Evolutionary conservation across 2,888 invertebrate species (phyloP).

Genomic region (Hyposoter dolosus): DNA sequence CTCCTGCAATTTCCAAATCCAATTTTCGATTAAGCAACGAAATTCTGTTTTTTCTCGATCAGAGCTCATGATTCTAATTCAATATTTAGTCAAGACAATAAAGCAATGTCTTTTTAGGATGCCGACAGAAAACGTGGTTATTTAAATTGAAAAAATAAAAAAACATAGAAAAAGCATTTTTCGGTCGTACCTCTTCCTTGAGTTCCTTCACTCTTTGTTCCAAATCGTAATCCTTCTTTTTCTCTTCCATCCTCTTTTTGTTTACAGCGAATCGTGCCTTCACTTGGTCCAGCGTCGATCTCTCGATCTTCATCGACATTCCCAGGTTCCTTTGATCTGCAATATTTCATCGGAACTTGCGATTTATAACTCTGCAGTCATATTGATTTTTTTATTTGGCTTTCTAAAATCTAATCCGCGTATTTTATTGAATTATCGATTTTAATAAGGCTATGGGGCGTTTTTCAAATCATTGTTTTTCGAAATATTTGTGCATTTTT

Average conservation of each 20-base stretch:
- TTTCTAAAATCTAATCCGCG: neutral
- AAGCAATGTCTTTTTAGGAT: no score
- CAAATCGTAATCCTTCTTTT: conserved; percentile 97
- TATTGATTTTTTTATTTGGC: neutral
- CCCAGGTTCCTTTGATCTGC: conserved; percentile 97
- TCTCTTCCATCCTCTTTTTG: conserved; percentile 97
- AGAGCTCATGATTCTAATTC: no score
- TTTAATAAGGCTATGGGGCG: no score
- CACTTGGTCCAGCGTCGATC: conserved; percentile 96
- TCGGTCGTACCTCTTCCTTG: conserved; percentile 91
- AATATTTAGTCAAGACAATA: no score
- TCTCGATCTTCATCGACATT: conserved; percentile 99
- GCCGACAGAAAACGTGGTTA: no score
- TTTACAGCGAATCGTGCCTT: conserved; percentile 96
- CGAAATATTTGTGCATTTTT: no score
- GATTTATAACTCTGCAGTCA: neutral
- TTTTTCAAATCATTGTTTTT: no score
- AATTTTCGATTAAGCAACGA: no score
- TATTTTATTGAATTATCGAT: no score
- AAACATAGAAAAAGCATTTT: neutral
- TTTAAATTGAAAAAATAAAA: no score
- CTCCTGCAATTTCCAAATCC: conserved; percentile 87
- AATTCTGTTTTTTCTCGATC: no score
- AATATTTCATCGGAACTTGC: neutral
- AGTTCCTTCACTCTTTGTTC: conserved; percentile 96